A percentile compares a stretch with the other conserved stretches of the same genome.
phyloP scores from a whole-genome alignment of 1,140 invertebrate species.

The Acarapis woodi region DNA sequence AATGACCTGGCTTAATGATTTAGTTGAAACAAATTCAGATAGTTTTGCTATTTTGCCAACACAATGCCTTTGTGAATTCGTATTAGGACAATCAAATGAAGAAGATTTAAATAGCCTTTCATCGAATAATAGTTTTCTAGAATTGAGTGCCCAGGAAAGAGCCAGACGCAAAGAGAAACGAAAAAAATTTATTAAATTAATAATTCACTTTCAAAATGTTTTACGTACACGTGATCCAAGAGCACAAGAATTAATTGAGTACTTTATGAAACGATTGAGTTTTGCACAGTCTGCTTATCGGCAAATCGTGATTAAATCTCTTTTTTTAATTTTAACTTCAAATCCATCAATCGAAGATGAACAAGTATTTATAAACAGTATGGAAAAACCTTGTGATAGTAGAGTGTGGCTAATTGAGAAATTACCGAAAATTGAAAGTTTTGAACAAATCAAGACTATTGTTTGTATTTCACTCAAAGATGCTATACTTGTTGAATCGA shows the following conservation, averaged over 20 bases:
- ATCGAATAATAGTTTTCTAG: constrained; percentile 5
- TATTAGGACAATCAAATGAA: constrained; percentile 30
- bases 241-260: constrained; percentile 56
- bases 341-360: background rate
- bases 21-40: constrained; percentile 67
- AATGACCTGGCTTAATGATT: constrained; percentile 84
- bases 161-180: constrained; percentile 18
- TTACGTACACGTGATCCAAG: constrained; percentile 26
- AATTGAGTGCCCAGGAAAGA: constrained; percentile 15
- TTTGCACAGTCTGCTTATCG: constrained; percentile 45
- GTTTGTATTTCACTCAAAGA: constrained; percentile 17
- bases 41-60: constrained; percentile 61
- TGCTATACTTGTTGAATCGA: constrained; percentile 68
- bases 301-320: constrained; percentile 35
- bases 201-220: constrained; percentile 33
- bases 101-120: constrained; percentile 13
- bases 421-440: constrained; percentile 24
- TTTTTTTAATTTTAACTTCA: constrained; percentile 12
- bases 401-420: constrained; percentile 42
- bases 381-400: constrained; percentile 7
- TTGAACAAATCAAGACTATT: constrained; percentile 19
- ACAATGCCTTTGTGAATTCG: constrained; percentile 81
- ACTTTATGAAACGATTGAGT: constrained; percentile 54
- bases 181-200: constrained; percentile 42
- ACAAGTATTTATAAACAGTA: constrained; percentile 1